phyloP scores from a whole-genome alignment of 2,113 vertebrate genomes.

The Salminus brasiliensis region DNA sequence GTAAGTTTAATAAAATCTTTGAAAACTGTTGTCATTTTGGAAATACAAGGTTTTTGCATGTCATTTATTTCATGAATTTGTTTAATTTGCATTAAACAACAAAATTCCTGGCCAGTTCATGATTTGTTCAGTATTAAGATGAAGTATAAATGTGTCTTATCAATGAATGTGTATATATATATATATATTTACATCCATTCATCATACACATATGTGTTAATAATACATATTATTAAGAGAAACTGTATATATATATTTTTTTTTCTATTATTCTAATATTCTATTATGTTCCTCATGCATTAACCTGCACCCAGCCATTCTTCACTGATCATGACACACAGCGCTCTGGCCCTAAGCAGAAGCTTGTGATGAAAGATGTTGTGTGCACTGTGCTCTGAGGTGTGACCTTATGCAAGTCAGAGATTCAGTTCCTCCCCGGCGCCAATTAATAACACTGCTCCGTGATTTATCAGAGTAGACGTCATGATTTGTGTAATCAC shows the following conservation, averaged over 20 bases:
- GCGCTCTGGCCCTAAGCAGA: neutral
- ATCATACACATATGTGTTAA: too few relatives aligned
- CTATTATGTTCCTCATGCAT: neutral
- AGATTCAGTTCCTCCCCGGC: constrained; percentile 9
- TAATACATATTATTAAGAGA: too few relatives aligned
- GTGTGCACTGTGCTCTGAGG: constrained; percentile 39
- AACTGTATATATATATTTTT: neutral
- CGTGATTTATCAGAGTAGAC: constrained; percentile 36
- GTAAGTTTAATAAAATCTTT: too few relatives aligned
- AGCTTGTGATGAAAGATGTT: constrained; percentile 31
- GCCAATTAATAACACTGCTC: constrained; percentile 44
- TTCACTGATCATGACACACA: constrained; percentile 3
- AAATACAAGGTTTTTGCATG: too few relatives aligned
- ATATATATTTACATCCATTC: too few relatives aligned
- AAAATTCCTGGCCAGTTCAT: too few relatives aligned
- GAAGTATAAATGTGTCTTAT: too few relatives aligned
- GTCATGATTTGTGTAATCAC: constrained; percentile 21
- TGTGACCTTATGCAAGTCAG: constrained; percentile 48
- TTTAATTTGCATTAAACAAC: too few relatives aligned
- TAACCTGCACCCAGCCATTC: neutral
- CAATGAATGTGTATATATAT: too few relatives aligned
- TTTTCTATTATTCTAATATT: neutral
- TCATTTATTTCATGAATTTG: too few relatives aligned
- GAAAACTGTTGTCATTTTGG: too few relatives aligned
- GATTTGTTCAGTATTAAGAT: too few relatives aligned